Evolutionary conservation across 2,888 invertebrate genomes (phyloP), one percentile per base, ranked within the genome.

Genomic region (Acleris cristana): DNA sequence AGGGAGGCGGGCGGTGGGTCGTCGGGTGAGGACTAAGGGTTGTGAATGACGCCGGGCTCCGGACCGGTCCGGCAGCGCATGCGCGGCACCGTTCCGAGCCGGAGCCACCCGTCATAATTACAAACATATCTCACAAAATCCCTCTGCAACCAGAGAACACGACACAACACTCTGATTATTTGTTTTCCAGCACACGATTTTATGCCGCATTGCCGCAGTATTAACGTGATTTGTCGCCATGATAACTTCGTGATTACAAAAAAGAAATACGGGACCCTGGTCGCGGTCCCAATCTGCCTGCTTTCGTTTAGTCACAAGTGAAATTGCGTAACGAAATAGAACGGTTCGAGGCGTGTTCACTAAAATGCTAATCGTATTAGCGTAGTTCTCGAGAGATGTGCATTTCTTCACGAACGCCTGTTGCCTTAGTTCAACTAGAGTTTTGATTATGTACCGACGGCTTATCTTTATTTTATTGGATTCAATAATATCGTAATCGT

Each of bases 51-150:
- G 73, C 58, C 56, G 45, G 70, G 65, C 69, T 21, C 55, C 68
- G 73, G 82, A 83, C 83, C 81, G 80, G 84, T 83, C 84, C 71
- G 52, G 51, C 61, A 51, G 60, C 71, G 69, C 69, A 64, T 62
- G 71, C 71, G 71, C 60, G 18, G 14, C 51, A 18, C 49, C 63
- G 30, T 30, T 19, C 30, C 30, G 26, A 34, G 40, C 26, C 57
- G 21, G 23, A 57, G 64, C 72, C 75, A 72, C 75, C 76, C 78
- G 75, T 75, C 79, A 81, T 79, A 81, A 83, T 85, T 80, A 79
- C 73, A 79, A 54, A 70, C 73, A 79, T 79, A 80, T 81, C 79
- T 79, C 76, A 77, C 74, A 69, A 73, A 77, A 80, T 79, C 76
- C 74, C 66, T 74, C 76, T 74, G 76, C 76, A 75, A 72, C 70